phyloP scores from a whole-genome alignment of 2,888 invertebrate genomes.

The Cantharis rustica region DNA sequence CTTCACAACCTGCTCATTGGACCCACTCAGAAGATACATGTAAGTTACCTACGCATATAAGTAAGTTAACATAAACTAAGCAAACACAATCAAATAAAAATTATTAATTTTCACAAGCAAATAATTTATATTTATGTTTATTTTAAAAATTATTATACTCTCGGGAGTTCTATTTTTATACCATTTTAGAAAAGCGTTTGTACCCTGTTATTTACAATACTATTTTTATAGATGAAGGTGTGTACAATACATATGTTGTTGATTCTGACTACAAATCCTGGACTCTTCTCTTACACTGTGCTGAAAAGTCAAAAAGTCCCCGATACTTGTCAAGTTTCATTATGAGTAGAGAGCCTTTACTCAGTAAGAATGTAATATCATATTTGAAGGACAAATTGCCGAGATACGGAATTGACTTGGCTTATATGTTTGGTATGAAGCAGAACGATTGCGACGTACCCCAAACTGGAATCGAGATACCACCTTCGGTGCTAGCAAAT shows the following conservation, averaged over 20 bases:
- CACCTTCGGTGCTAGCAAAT: constrained; percentile 44
- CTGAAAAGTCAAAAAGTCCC: constrained; percentile 78
- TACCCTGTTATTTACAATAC: not conserved
- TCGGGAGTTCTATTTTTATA: not conserved
- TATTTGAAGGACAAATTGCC: constrained; percentile 79
- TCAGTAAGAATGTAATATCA: constrained; percentile 72
- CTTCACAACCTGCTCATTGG: constrained; percentile 81
- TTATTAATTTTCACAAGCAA: not conserved
- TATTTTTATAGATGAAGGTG: constrained; percentile 71
- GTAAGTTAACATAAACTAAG: not conserved
- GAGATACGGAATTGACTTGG: constrained; percentile 82
- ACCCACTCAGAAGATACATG: constrained; percentile 84
- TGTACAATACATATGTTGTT: constrained; percentile 85
- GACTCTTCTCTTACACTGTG: constrained; percentile 84
- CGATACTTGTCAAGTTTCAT: constrained; percentile 83
- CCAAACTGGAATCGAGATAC: constrained; percentile 47
- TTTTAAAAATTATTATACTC: too few species aligned
- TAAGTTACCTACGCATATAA: constrained; percentile 54
- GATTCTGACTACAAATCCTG: constrained; percentile 85
- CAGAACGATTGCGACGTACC: constrained; percentile 69
- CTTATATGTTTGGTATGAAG: constrained; percentile 82
- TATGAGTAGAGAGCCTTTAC: constrained; percentile 66
- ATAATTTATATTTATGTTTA: not conserved
- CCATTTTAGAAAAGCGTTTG: not conserved
- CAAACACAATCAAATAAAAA: not conserved